phyloP scores from a whole-genome alignment of 2,113 vertebrate genomes.

The Neofelis nebulosa region DNA sequence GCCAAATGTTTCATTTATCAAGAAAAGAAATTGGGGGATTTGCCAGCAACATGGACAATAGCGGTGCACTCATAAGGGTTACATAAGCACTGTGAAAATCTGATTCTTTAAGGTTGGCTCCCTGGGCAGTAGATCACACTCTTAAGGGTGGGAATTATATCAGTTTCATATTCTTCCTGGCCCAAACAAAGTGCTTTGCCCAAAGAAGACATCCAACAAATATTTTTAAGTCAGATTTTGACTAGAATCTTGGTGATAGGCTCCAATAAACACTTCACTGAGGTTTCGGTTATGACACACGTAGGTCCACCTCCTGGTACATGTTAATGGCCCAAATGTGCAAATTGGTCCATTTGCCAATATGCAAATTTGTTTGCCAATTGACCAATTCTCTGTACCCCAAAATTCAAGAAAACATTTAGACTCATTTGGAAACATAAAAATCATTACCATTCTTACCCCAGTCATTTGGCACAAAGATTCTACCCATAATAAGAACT shows the following conservation, averaged over 20 bases:
- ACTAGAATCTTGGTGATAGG: not conserved
- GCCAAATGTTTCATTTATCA: not conserved
- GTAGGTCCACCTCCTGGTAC: not conserved
- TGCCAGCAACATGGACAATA: not conserved
- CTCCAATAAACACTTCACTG: not conserved
- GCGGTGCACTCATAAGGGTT: not conserved
- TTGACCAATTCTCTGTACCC: not conserved
- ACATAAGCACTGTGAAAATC: not conserved
- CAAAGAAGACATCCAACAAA: not conserved
- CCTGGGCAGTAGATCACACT: not conserved
- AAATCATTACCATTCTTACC: not conserved
- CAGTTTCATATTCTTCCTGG: not conserved
- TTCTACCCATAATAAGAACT: not conserved
- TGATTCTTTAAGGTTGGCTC: not conserved
- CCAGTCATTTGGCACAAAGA: not conserved
- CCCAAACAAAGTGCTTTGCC: not conserved
- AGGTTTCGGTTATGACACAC: conserved; percentile 35
- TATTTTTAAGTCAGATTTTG: not conserved
- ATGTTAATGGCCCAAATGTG: not conserved
- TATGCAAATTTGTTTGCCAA: not conserved
- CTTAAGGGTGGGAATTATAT: not conserved
- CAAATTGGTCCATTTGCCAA: conserved; percentile 21
- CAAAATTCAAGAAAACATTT: conserved; percentile 38
- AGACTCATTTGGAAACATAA: conserved; percentile 2
- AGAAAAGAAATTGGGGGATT: not conserved